A percentile compares a stretch with the other conserved stretches of the same genome.
phyloP scores from a whole-genome alignment of 2,797 vertebrate species.

The Eospalax fontanierii region DNA sequence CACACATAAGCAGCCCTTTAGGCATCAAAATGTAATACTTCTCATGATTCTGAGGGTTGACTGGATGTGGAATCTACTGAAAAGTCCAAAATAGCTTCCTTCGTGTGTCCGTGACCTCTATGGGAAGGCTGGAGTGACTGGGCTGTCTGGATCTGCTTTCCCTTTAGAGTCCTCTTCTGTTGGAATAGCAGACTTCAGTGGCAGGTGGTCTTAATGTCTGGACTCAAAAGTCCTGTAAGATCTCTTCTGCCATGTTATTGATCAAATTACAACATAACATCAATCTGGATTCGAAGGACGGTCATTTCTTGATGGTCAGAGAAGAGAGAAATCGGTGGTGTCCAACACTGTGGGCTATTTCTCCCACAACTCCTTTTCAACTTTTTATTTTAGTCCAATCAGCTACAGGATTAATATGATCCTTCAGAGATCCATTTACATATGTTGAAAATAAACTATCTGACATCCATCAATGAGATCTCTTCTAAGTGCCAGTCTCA shows the following conservation, averaged over 20 bases:
- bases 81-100: neutral
- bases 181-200: neutral
- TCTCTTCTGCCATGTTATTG: neutral
- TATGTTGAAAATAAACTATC: neutral
- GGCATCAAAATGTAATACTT: neutral
- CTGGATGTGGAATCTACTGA: neutral
- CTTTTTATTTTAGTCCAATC: neutral
- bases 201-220: neutral
- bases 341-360: neutral
- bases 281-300: neutral
- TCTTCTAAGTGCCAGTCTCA: neutral
- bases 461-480: neutral
- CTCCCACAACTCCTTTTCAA: neutral
- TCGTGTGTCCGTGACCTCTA: neutral
- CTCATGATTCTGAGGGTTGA: neutral
- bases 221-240: too few species aligned
- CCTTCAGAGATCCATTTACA: neutral
- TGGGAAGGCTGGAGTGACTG: neutral
- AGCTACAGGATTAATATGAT: neutral
- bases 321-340: neutral
- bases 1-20: neutral
- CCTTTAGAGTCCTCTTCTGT: too few species aligned
- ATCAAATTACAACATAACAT: constrained; percentile 1
- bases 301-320: neutral
- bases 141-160: too few species aligned